Evolutionary conservation across 2,888 invertebrate genomes (phyloP), one percentile per base, ranked within the genome.

Genomic region (Plagiodera versicolora): DNA sequence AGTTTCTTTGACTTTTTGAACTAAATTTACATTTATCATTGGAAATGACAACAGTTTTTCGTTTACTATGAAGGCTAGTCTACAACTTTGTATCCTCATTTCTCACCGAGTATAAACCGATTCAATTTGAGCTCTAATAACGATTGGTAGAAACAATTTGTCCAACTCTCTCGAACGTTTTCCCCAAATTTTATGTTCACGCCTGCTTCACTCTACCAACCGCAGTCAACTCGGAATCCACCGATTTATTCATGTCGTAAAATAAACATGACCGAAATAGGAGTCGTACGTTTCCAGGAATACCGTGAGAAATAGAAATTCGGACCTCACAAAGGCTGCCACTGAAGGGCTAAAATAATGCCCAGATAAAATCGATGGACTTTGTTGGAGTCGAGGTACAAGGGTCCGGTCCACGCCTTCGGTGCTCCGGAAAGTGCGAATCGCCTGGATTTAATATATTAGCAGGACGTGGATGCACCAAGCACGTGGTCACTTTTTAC

Each of bases 301-400:
- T 35, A 20, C 52, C 35, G 52, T 39, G 52, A 19, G 52, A 52
- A 52, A 52, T 52, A 39, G 52, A 52, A 52, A 52, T 32, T n/a
- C 20, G 19, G 52, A 52, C 52, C 52, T 52, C 20, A 52, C 39
- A 52, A 52, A 52, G 52, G 35, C 39, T 20, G 39, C 14, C 52
- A 39, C 52, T 52, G 39, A 52, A 52, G 52, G 52, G 10, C 19
- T 24, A 35, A 16, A 52, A 52, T 52, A 18, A 52, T 52, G 52
- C 52, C 39, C 39, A 39, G 52, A 52, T 52, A 52, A 52, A 52
- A 52, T 52, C 52, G 20, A 52, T 52, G 52, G 39, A 52, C 52
- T 52, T 52, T 52, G 52, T 52, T 52, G 32, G 11, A 32, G 18
- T 35, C 18, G 35, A 51, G n/a, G 51, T 52, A 52, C 52, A 52